Base-by-base conservation (phyloP, 2,888 invertebrate genomes). In the Lasioglossum villosulum region DNA sequence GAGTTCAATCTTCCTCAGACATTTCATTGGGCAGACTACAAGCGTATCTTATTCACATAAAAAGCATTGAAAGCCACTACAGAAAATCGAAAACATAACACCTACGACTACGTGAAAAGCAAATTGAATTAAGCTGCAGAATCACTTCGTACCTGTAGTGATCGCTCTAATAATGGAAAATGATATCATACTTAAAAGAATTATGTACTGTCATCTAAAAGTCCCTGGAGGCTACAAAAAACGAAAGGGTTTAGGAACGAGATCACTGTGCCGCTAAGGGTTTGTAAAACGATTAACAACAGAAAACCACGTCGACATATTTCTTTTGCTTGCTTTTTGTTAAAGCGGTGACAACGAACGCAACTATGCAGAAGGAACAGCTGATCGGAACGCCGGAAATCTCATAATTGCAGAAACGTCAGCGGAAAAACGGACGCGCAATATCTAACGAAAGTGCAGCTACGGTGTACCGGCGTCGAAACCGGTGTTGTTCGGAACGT, bases 71-170 rank as follows among this genome's bases (percentile, higher is more conserved):
- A 39, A 12, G 39, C 2, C 10, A n/a, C n/a, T 6, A n/a, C n/a
- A 14, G 2, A 70, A 5, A 70, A 6, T 4, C 0, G 45, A 75
- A 30, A 75, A n/a, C 5, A 14, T 4, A 14, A 34, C n/a, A 45
- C 19, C 5, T 8, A 23, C 27, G n/a, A 10, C 68, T 30, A 66
- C 23, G 19, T 63, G 48, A 3, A 5, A 80, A 8, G 23, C 14
- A 0, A 52, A 70, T 59, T 10, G n/a, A 5, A 16, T 66, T 48
- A 12, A 19, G 10, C 37, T 12, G 19, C 23, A 16, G 23, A 72
- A 42, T 78, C 23, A 48, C n/a, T 70, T 75, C 83, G 23, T 90
- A 90, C 89, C 88, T 86, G 86, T 48, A 72, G 75, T 59, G 39
- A 88, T 52, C 19, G 63, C 75, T 86, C 87, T 90, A 79, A 88